phyloP scores from a whole-genome alignment of 2,797 vertebrate genomes.

The Paramormyrops hopkinsi region DNA sequence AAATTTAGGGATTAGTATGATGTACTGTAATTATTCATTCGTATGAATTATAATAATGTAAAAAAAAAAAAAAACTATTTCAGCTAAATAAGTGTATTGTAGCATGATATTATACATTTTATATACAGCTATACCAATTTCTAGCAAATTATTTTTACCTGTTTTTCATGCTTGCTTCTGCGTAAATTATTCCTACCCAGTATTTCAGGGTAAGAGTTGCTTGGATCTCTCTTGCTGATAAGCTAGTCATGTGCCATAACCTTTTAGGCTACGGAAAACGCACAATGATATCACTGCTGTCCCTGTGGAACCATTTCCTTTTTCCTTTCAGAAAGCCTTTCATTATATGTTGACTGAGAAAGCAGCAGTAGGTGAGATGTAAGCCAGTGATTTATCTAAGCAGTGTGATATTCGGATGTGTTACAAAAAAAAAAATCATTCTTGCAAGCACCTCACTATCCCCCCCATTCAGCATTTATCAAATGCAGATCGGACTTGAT shows the following conservation, averaged over 20 bases:
- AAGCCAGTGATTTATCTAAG: conserved; percentile 7
- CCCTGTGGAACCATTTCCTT: background rate
- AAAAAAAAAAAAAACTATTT: background rate
- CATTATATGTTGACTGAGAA: background rate
- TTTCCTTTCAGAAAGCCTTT: background rate
- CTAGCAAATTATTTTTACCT: background rate
- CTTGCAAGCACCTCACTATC: background rate
- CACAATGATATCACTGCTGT: background rate
- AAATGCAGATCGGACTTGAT: background rate
- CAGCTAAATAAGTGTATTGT: background rate
- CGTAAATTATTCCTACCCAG: background rate
- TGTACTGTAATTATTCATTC: background rate
- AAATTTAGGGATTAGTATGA: background rate
- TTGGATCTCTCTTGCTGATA: background rate
- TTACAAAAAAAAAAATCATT: background rate
- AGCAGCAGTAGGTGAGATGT: background rate
- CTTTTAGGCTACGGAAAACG: background rate
- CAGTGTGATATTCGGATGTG: conserved; percentile 11
- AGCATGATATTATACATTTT: background rate
- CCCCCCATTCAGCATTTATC: conserved; percentile 16
- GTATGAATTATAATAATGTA: background rate
- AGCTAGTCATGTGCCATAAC: background rate
- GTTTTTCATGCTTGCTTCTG: background rate
- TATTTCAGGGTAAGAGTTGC: background rate
- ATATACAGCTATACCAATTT: background rate